Conservation (phyloP, 1,140 invertebrate species). For the Limonius californicus region DNA sequence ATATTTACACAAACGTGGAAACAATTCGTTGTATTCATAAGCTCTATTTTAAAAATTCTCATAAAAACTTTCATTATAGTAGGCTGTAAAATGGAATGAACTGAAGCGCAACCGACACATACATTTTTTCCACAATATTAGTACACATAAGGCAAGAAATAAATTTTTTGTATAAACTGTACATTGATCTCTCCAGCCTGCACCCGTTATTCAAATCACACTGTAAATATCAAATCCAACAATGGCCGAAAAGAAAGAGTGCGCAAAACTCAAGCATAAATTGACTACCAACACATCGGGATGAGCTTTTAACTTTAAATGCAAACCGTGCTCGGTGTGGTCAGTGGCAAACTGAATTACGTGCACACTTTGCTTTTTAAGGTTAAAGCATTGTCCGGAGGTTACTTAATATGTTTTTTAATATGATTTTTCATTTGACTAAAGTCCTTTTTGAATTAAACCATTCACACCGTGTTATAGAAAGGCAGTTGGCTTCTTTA, state of each 20-base stretch:
- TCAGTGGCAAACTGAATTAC: no score
- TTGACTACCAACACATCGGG: background rate
- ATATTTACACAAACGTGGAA: background rate
- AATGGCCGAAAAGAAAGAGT: conserved; percentile 5
- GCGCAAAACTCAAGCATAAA: conserved; percentile 10
- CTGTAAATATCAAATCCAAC: conserved; percentile 9
- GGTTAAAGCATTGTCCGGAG: background rate
- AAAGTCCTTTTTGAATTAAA: background rate
- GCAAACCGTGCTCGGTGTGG: background rate
- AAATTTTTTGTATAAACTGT: background rate
- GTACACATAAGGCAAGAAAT: conserved; percentile 2
- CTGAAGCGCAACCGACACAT: background rate
- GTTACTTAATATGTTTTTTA: conserved; percentile 3
- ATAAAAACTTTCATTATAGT: background rate
- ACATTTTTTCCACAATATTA: background rate
- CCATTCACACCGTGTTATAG: background rate
- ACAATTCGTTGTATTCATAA: conserved; percentile 6
- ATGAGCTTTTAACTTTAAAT: background rate
- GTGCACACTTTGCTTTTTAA: background rate
- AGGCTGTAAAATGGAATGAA: background rate
- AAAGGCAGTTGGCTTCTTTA: background rate
- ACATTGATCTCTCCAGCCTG: conserved; percentile 1
- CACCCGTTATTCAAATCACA: conserved; percentile 14
- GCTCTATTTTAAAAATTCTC: background rate
- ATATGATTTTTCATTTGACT: conserved; percentile 6